Evolutionary conservation across 2,888 invertebrate species (phyloP).

Genomic region (Erpobdella octoculata): DNA sequence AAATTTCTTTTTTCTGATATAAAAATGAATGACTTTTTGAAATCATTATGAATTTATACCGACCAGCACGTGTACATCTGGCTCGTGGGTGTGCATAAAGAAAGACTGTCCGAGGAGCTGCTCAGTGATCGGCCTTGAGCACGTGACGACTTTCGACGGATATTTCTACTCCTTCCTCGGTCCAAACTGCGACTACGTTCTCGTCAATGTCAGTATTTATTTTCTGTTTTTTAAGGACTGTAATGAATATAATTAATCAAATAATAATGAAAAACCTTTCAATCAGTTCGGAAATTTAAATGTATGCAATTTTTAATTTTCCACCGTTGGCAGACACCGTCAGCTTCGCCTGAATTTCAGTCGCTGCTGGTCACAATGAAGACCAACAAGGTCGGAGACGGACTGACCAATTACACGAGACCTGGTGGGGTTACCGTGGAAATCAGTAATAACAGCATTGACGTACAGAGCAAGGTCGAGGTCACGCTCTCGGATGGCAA

Average conservation of each 20-base stretch:
- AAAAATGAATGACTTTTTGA: too few relatives aligned
- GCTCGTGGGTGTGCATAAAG: slow-evolving; percentile 14
- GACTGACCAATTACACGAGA: neutral
- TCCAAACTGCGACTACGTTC: slow-evolving; percentile 12
- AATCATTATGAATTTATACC: neutral
- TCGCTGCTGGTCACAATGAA: neutral
- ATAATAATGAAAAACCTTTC: neutral
- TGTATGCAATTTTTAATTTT: too few relatives aligned
- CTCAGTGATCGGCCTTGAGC: slow-evolving; percentile 13
- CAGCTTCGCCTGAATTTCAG: neutral
- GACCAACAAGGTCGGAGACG: neutral
- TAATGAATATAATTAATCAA: neutral
- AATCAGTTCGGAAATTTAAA: neutral
- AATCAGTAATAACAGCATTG: neutral
- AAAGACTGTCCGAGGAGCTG: slow-evolving; percentile 20
- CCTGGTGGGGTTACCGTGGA: neutral
- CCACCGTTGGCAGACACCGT: neutral
- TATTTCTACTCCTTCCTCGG: slow-evolving; percentile 13
- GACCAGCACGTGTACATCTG: slow-evolving; percentile 17
- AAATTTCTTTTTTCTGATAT: too few relatives aligned
- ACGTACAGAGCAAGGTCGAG: neutral
- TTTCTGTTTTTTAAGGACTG: neutral
- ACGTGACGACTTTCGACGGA: slow-evolving; percentile 16
- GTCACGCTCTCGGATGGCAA: neutral
- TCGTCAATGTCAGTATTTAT: neutral